These are phyloP conservation scores for Cichladusa arquata DNA, from an alignment of 2,113 vertebrate genomes.

Conservation along the genomic window DNA sequence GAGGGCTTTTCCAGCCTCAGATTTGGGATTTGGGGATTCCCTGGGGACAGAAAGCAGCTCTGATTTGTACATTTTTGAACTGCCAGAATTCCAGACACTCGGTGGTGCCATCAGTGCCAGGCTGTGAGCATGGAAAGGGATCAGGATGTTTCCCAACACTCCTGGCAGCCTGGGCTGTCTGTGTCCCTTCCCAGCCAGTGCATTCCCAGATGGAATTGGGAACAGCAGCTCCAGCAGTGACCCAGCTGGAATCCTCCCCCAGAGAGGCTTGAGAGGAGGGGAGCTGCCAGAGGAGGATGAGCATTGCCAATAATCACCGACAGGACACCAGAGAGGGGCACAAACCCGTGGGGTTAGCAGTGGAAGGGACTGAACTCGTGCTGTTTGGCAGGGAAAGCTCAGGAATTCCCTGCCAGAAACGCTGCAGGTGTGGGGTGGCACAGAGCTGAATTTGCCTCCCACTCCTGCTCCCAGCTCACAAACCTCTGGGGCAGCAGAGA, in stretches of 20 bases:
- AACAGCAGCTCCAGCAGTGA: not conserved
- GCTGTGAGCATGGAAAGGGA: not conserved
- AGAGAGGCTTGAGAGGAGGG: not conserved
- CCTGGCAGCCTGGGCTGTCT: conserved; percentile 17
- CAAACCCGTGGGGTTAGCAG: not conserved
- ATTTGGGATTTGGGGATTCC: too few relatives aligned
- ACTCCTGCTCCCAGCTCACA: not conserved
- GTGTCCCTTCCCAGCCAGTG: not conserved
- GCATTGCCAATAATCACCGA: not conserved
- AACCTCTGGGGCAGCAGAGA: not conserved
- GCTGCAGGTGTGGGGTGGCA: too few relatives aligned
- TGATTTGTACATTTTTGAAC: not conserved
- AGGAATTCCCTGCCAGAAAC: not conserved
- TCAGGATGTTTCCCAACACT: not conserved
- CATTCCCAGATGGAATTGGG: not conserved
- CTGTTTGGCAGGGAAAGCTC: not conserved
- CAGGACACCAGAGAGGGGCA: not conserved
- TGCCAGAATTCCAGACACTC: not conserved
- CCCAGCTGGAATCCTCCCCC: not conserved
- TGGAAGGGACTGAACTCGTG: not conserved
- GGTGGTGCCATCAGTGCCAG: not conserved
- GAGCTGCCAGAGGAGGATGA: not conserved
- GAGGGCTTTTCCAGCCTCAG: not conserved
- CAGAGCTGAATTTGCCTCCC: not conserved
- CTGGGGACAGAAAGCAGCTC: not conserved